Percentiles rank a stretch among this genome's conserved stretches.
Evolutionary conservation across 2,113 vertebrate genomes (phyloP).

Genomic region (Athene noctua): DNA sequence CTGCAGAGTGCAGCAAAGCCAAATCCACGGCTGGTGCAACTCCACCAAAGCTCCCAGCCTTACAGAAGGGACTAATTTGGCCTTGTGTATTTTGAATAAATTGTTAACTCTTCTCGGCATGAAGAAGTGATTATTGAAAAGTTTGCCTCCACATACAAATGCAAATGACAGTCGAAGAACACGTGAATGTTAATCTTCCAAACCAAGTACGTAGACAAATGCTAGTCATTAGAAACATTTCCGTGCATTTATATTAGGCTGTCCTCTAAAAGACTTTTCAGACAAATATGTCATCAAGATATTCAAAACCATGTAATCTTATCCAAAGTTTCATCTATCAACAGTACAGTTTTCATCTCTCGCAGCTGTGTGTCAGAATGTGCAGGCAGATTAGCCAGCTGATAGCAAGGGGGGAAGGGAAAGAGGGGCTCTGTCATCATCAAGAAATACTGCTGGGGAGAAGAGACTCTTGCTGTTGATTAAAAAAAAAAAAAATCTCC

Average conservation of each 20-base stretch:
- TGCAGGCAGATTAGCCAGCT: conserved; percentile 82
- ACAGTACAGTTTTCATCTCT: conserved; percentile 82
- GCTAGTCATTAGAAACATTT: conserved; percentile 88
- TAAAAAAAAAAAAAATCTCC: neutral
- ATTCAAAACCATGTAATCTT: conserved; percentile 89
- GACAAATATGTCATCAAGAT: conserved; percentile 90
- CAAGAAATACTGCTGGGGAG: conserved; percentile 46
- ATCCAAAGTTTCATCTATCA: conserved; percentile 86
- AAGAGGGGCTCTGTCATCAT: conserved; percentile 55
- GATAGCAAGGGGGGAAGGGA: conserved; percentile 75
- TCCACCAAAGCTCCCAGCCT: conserved; percentile 48
- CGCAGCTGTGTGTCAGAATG: conserved; percentile 84
- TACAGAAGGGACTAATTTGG: conserved; percentile 63
- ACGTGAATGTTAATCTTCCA: conserved; percentile 83
- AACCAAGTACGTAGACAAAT: conserved; percentile 83
- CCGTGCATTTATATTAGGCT: conserved; percentile 87
- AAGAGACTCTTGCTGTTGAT: neutral
- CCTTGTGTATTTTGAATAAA: conserved; percentile 75
- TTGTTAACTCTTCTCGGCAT: conserved; percentile 81
- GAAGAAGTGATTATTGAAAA: conserved; percentile 84
- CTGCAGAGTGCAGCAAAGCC: neutral
- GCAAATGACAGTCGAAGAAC: conserved; percentile 82
- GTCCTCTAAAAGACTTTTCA: conserved; percentile 88
- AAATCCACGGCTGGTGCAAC: conserved; percentile 25
- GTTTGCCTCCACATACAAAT: conserved; percentile 84